These are phyloP conservation scores for Artibeus lituratus DNA, from an alignment of 2,797 vertebrate species.

Conservation along the genomic window DNA sequence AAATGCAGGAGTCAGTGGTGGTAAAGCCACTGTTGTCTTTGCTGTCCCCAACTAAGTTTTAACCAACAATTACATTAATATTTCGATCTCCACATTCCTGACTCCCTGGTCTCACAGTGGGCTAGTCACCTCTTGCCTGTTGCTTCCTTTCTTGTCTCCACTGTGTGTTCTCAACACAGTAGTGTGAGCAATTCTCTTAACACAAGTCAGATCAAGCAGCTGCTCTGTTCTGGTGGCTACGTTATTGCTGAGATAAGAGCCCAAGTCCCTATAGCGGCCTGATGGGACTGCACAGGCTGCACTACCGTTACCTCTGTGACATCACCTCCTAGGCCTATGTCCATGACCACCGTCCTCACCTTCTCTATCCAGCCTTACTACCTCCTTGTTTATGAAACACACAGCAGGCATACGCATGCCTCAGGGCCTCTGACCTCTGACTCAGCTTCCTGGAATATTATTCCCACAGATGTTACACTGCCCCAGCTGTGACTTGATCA, in stretches of 20 bases:
- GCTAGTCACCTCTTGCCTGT: background rate
- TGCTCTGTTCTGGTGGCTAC: background rate
- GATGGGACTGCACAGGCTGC: background rate
- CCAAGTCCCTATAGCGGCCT: background rate
- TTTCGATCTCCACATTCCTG: background rate
- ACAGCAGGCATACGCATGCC: background rate
- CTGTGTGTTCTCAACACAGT: background rate
- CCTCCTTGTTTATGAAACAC: background rate
- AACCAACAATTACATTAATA: background rate
- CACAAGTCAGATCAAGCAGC: background rate
- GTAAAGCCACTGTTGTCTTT: background rate
- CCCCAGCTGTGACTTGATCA: background rate
- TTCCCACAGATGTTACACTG: rapidly evolving
- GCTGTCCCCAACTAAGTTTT: background rate
- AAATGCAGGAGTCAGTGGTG: background rate
- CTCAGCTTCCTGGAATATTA: background rate
- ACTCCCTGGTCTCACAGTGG: background rate
- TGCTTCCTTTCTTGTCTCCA: background rate
- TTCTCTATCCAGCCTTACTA: background rate
- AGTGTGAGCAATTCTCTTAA: background rate
- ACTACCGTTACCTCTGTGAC: background rate
- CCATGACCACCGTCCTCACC: background rate
- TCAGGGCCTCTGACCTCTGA: background rate
- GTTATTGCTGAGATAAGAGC: background rate
- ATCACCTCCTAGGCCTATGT: background rate